Percentiles rank a stretch among this genome's conserved stretches.
Conservation (phyloP, 92 coral and sea anemone genomes). For the Palythoa caribaeorum region DNA sequence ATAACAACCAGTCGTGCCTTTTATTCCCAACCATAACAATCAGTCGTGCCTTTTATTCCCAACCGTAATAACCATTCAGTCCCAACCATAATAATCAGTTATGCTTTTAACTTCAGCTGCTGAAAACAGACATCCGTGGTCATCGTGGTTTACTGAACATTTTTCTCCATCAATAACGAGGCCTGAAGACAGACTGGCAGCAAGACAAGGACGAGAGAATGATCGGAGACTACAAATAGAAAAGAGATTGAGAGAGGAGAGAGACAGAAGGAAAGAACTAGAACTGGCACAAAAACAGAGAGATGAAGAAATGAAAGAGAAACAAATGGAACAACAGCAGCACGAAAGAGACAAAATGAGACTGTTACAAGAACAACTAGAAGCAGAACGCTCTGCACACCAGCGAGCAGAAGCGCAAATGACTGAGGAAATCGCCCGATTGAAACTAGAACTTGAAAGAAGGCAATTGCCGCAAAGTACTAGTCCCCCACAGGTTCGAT, state of each 20-base stretch:
- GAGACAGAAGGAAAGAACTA: constrained; percentile 9
- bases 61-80: neutral
- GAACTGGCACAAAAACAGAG: constrained; percentile 10
- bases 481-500: constrained; percentile 39
- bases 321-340: constrained; percentile 56
- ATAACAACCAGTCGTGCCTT: too few relatives aligned
- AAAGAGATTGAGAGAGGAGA: constrained; percentile 57
- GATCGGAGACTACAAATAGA: constrained; percentile 59
- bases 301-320: constrained; percentile 67
- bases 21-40: too few relatives aligned
- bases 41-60: too few relatives aligned
- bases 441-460: constrained; percentile 65
- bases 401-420: constrained; percentile 60
- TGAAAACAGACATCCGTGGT: constrained; percentile 73
- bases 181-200: constrained; percentile 78
- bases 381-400: constrained; percentile 63
- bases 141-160: constrained; percentile 72
- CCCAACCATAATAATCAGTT: neutral
- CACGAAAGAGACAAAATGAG: constrained; percentile 61
- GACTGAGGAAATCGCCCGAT: constrained; percentile 67
- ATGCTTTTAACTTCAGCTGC: constrained; percentile 34
- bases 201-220: constrained; percentile 82
- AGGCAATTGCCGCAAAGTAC: constrained; percentile 10
- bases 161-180: constrained; percentile 67
- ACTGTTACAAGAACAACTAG: constrained; percentile 65